A percentile compares a stretch with the other conserved stretches of the same genome.
phyloP scores from a whole-genome alignment of 2,113 vertebrate species.

The Thunnus thynnus region DNA sequence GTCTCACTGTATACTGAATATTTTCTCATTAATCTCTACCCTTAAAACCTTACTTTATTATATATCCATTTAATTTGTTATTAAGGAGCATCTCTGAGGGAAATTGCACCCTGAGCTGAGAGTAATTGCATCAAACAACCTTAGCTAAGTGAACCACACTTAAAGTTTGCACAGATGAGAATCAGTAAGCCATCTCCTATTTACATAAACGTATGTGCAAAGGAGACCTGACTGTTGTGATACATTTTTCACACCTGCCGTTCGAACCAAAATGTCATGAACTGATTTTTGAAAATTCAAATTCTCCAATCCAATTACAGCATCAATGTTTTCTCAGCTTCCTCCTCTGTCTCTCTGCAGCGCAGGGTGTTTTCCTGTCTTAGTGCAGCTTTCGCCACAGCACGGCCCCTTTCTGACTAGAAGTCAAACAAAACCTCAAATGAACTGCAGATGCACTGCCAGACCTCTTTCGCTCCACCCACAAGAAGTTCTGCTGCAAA shows the following conservation, averaged over 20 bases:
- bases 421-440: constrained; percentile 55
- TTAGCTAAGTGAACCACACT: neutral
- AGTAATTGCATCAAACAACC: neutral
- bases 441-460: constrained; percentile 61
- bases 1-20: too few species aligned
- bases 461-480: constrained; percentile 21
- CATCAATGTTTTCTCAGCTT: neutral
- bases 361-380: constrained; percentile 47
- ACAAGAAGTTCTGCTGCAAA: constrained; percentile 52
- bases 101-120: neutral
- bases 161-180: neutral
- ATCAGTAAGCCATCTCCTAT: neutral
- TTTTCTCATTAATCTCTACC: too few species aligned
- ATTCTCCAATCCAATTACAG: constrained; percentile 49
- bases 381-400: constrained; percentile 23
- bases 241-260: constrained; percentile 5
- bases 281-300: constrained; percentile 55
- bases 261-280: neutral
- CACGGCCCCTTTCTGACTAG: constrained; percentile 17
- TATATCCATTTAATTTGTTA: neutral
- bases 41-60: too few species aligned
- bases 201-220: neutral
- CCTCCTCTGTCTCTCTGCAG: constrained; percentile 15
- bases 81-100: neutral
- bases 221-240: neutral